phyloP scores from a whole-genome alignment of 2,797 vertebrate species.

The Presbytis comata region DNA sequence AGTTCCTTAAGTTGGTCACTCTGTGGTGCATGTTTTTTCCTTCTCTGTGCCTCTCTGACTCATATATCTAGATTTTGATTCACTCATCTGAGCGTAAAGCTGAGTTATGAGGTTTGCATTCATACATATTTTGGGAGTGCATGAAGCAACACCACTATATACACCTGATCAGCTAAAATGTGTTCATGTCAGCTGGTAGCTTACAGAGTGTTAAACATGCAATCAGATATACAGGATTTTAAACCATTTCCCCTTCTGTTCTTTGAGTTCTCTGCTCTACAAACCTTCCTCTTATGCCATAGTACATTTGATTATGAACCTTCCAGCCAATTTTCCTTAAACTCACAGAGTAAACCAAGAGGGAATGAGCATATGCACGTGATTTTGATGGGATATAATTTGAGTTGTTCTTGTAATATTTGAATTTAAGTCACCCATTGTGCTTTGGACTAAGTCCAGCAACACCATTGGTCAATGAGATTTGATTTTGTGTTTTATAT shows the following conservation, averaged over 20 bases:
- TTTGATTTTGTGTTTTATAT: too few species aligned
- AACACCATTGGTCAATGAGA: rapidly evolving
- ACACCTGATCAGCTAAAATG: rapidly evolving
- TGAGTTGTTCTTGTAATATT: neutral
- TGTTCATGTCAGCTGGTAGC: too few species aligned
- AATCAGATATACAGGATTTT: rapidly evolving
- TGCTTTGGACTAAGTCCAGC: neutral
- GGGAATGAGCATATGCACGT: neutral
- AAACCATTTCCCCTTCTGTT: neutral
- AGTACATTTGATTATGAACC: neutral
- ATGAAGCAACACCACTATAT: rapidly evolving
- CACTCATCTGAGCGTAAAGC: neutral
- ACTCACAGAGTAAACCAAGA: constrained; percentile 35
- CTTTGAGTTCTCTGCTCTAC: neutral
- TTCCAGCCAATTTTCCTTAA: neutral
- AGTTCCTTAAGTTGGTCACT: neutral
- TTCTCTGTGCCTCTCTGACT: neutral
- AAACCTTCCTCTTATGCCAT: neutral
- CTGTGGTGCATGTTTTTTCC: too few species aligned
- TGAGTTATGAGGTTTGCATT: neutral
- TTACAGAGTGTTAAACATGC: rapidly evolving
- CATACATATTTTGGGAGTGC: neutral
- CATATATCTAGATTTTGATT: neutral
- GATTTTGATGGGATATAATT: neutral
- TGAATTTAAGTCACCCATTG: neutral